Evolutionary conservation across 2,797 vertebrate genomes (phyloP), one percentile per base, ranked within the genome.

Genomic region (Chiroxiphia lanceolata): DNA sequence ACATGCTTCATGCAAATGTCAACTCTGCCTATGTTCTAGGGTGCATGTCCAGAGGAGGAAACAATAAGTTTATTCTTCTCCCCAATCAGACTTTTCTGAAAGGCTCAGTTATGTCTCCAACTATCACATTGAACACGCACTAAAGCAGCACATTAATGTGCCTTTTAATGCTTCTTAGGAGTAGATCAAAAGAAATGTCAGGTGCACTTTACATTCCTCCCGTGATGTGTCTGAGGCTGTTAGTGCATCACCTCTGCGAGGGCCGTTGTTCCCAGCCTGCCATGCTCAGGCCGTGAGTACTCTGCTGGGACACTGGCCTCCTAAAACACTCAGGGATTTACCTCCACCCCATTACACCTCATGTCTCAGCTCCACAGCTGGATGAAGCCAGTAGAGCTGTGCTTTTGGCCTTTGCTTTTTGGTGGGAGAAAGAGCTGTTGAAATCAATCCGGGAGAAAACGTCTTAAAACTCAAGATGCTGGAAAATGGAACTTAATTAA

Each of bases 61-160:
- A 97, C 95, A 97, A 83, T 94, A 91, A 79, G 96, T 96, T 96
- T 96, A 95, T 87, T 96, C 96, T 95, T 95, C 94, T 94, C 72
- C 57, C 82, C 89, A 86, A 85, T 93, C 95, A 87, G 85, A 90
- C 72, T 84, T 90, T 63, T 67, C 70, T 85, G 76, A 93, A 93
- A 93, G 90, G 57, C 67, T 90, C 72, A 48, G 85, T 93, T 93
- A 89, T 94, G 91, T 87, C 95, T 89, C 89, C 36, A 79, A 2
- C 87, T 83, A 90, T 83, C 78, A 78, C 87, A 51, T 1, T 93
- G 87, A 95, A 81, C 68, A 83, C 0, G 13, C 59, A 88, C 83
- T 67, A 82, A 90, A 92, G 86, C 91, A 87, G 69, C 90, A 80
- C 87, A 44, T 93, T 88, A 92, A 83, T 93, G 82, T 91, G 72